phyloP scores from a whole-genome alignment of 2,888 invertebrate genomes.

The Melipona bicolor region DNA sequence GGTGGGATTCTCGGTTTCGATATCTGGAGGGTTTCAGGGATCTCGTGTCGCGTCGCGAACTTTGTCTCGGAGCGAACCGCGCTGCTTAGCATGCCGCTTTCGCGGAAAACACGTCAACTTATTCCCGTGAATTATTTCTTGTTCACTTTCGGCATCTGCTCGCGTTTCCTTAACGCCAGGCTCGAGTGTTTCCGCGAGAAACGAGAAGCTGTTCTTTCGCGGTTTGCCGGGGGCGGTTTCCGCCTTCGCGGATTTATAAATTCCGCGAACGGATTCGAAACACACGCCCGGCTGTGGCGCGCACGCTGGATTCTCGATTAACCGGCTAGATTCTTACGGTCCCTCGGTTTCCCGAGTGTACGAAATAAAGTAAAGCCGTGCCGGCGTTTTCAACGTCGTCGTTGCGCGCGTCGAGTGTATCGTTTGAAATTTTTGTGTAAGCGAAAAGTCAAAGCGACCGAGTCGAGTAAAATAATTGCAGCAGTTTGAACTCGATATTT shows the following conservation, averaged over 20 bases:
- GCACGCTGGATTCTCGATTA: slow-evolving; percentile 25
- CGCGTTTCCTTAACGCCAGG: slow-evolving; percentile 6
- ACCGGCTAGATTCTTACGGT: slow-evolving; percentile 32
- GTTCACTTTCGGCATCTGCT: slow-evolving; percentile 35
- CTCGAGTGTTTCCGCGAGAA: slow-evolving; percentile 6
- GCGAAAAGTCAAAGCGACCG: background rate
- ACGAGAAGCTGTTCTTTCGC: slow-evolving; percentile 19
- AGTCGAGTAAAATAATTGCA: no score
- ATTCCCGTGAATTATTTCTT: slow-evolving; percentile 46
- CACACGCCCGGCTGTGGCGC: background rate
- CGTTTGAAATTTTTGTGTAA: background rate
- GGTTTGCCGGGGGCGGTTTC: slow-evolving; percentile 14
- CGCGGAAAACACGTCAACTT: slow-evolving; percentile 30
- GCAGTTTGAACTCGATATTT: no score
- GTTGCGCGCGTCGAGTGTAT: background rate
- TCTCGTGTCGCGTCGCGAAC: background rate
- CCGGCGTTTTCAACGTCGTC: background rate
- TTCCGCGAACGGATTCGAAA: slow-evolving; percentile 4
- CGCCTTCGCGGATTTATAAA: slow-evolving; percentile 40
- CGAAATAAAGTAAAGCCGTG: slow-evolving; percentile 1
- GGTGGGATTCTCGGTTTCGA: background rate
- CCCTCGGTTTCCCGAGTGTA: slow-evolving; percentile 13
- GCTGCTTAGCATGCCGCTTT: background rate
- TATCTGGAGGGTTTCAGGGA: background rate
- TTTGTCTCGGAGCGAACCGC: background rate